Evolutionary conservation across 2,888 invertebrate species (phyloP).

Genomic region (Lomographa bimaculata): DNA sequence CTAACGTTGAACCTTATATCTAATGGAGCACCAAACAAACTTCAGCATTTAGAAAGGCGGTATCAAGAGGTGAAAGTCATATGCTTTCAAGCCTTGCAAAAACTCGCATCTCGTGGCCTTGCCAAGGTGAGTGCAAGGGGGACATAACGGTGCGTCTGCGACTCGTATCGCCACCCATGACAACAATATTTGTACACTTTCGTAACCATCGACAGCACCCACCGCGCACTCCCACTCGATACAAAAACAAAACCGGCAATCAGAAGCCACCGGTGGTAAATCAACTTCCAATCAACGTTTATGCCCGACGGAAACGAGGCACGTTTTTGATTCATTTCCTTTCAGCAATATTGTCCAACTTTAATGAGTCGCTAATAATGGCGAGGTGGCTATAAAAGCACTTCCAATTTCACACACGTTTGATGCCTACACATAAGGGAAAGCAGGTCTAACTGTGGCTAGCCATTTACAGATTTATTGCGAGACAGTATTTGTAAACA

Average conservation of each 20-base stretch:
- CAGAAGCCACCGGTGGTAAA: slow-evolving; percentile 30
- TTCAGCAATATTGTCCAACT: slow-evolving; percentile 56
- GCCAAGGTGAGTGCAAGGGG: slow-evolving; percentile 81
- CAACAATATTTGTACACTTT: slow-evolving; percentile 44
- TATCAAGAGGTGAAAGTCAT: slow-evolving; percentile 80
- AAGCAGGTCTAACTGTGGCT: slow-evolving; percentile 64
- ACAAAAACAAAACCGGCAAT: slow-evolving; percentile 43
- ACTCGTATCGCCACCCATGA: slow-evolving; percentile 43
- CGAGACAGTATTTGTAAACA: slow-evolving; percentile 63
- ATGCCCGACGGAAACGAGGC: slow-evolving; percentile 51
- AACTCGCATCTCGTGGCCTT: slow-evolving; percentile 81
- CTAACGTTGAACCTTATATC: slow-evolving; percentile 34
- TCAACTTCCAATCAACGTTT: slow-evolving; percentile 25
- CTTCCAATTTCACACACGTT: slow-evolving; percentile 69
- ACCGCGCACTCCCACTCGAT: slow-evolving; percentile 17
- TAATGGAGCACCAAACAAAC: slow-evolving; percentile 41
- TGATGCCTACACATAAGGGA: slow-evolving; percentile 46
- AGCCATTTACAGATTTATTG: slow-evolving; percentile 43
- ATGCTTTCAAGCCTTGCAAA: slow-evolving; percentile 76
- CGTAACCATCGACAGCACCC: slow-evolving; percentile 45
- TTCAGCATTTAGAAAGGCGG: slow-evolving; percentile 78
- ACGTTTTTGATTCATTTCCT: slow-evolving; percentile 71
- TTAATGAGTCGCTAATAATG: slow-evolving; percentile 63
- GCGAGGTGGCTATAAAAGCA: slow-evolving; percentile 38
- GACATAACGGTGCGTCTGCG: slow-evolving; percentile 74